Conservation (phyloP, 2,888 invertebrate genomes). For the Brenthis daphne region DNA sequence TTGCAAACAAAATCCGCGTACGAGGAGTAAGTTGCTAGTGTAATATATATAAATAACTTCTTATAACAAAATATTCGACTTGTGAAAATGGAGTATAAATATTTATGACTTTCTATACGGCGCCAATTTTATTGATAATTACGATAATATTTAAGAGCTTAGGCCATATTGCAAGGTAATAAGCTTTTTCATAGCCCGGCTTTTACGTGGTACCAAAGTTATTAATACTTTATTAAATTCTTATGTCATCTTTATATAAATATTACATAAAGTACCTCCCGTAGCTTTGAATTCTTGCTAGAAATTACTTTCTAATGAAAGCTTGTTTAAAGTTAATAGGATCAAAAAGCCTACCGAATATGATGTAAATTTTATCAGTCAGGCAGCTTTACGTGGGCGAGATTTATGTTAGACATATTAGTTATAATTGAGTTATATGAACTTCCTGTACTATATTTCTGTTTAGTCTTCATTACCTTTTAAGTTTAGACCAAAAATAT, state of each 20-base stretch:
- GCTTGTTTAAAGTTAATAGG: slow-evolving; percentile 8
- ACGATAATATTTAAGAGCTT: slow-evolving; percentile 12
- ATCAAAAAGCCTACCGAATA: not conserved
- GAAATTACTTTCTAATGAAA: slow-evolving; percentile 17
- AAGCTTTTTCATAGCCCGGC: slow-evolving; percentile 21
- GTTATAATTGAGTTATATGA: too few species aligned
- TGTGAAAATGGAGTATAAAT: slow-evolving; percentile 13
- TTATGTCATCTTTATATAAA: slow-evolving; percentile 23
- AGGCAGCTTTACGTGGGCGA: not conserved
- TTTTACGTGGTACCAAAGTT: slow-evolving; percentile 22
- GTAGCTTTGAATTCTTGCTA: slow-evolving; percentile 12
- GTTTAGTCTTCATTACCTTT: too few species aligned
- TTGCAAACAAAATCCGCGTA: too few species aligned
- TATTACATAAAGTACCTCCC: not conserved
- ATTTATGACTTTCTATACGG: slow-evolving; percentile 11
- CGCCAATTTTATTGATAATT: slow-evolving; percentile 21
- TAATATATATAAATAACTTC: too few species aligned
- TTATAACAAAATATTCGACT: not conserved
- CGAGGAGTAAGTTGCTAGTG: too few species aligned
- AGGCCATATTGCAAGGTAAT: slow-evolving; percentile 19
- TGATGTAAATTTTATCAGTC: not conserved
- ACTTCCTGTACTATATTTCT: too few species aligned
- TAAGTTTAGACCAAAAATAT: too few species aligned
- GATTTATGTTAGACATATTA: not conserved
- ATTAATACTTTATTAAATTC: slow-evolving; percentile 36